These are phyloP conservation scores for Epicauta chinensis DNA, from an alignment of 1,140 invertebrate genomes.

Conservation along the genomic window DNA sequence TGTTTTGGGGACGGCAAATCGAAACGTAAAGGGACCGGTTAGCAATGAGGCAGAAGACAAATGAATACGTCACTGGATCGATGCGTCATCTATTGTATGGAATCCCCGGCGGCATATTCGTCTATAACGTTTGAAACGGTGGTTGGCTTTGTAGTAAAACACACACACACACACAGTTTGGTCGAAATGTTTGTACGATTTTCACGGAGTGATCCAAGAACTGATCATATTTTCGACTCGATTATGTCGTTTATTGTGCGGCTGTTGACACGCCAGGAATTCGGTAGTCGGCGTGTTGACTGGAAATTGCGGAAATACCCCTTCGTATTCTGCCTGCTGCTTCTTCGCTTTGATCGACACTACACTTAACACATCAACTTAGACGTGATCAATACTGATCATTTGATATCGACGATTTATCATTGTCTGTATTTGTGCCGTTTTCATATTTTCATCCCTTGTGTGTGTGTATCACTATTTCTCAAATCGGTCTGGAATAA, in stretches of 20 bases:
- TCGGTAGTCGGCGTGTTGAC: conserved; percentile 3
- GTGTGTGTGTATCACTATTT: no score
- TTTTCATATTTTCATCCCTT: no score
- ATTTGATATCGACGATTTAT: conserved; percentile 13
- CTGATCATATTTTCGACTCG: conserved; percentile 1
- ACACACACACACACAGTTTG: no score
- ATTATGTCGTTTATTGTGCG: conserved; percentile 18
- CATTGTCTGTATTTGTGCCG: not conserved
- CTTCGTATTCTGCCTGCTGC: conserved; percentile 5
- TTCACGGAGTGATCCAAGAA: no score
- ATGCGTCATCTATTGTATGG: conserved; percentile 31
- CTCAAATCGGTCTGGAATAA: no score
- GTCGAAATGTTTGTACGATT: no score
- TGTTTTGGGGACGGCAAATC: conserved; percentile 4
- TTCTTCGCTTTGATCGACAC: no score
- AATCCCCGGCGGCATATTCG: conserved; percentile 26
- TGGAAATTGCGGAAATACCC: conserved; percentile 13
- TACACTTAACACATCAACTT: no score
- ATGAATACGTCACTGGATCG: conserved; percentile 33
- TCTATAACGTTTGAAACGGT: conserved; percentile 10
- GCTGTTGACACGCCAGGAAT: conserved; percentile 10
- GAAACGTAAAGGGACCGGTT: not conserved
- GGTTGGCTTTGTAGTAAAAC: conserved; percentile 1
- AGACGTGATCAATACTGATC: conserved; percentile 14
- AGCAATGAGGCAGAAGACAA: conserved; percentile 29